Base-by-base conservation (phyloP, 2,797 vertebrate genomes). In the Danio kyathit region DNA sequence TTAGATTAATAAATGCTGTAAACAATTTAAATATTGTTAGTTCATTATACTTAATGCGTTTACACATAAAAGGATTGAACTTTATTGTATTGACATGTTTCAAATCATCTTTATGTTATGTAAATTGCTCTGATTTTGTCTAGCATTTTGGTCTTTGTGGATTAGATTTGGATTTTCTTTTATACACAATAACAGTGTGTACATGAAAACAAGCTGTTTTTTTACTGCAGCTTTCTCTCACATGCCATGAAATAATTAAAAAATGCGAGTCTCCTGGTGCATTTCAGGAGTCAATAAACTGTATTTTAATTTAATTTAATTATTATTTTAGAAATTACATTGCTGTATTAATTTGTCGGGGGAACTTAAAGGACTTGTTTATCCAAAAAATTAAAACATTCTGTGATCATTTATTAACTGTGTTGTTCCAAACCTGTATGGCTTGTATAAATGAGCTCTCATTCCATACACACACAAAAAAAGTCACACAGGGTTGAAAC, bases 291-390 rank as follows among this genome's bases (percentile, higher is more conserved):
- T 46, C 19, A 9, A 8, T 12, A 44, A 44, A 6, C 71, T 40
- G 52, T 16, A 13, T 54, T 16, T 38, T 40, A 1, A 29, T 29
- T 29, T 40, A 38, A n/a, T 51, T 8, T 29, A 16, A 13, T 17
- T 11, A 12, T 52, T 38, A 70, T 56, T 71, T 21, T 10, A 54
- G 9, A 44, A 76, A 56, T n/a, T 11, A 51, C 41, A 48, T 77
- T 17, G 19, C 51, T 59, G 63, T 77, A 66, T 65, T 77, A 19
- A 29, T 78, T 44, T 59, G 43, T 61, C 57, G 61, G 54, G 64
- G 17, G 12, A 60, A 19, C 52, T 8, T 10, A 69, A 64, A 56
- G 51, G 11, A 38, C 17, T 43, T 7, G 10, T 43, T 56, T 0
- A 54, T 71, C 7, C 0, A 29, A 17, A 43, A 13, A 54, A 19